Conservation (phyloP, 1,140 invertebrate species). For the Lordiphosa clarofinis region DNA sequence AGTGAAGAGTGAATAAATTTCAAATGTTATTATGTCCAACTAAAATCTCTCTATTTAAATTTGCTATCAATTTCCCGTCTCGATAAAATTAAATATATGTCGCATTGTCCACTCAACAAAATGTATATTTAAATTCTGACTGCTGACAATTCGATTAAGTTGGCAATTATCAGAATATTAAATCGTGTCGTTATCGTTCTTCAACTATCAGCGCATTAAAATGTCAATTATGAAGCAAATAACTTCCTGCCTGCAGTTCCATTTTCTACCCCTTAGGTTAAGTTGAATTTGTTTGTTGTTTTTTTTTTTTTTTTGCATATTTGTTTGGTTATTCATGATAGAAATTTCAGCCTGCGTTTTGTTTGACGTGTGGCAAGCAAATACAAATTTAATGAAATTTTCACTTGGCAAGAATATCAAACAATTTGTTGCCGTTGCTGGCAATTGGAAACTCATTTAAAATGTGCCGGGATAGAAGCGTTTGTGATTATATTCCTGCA, state of each 20-base stretch:
- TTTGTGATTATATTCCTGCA: slow-evolving; percentile 58
- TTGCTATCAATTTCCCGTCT: slow-evolving; percentile 7
- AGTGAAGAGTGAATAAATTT: not conserved
- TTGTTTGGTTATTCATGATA: slow-evolving; percentile 44
- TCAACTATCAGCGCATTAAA: slow-evolving; percentile 73
- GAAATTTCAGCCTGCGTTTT: slow-evolving; percentile 15
- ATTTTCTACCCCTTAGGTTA: slow-evolving; percentile 8
- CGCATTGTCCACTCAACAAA: slow-evolving; percentile 11
- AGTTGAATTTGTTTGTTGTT: slow-evolving; percentile 49
- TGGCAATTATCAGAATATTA: slow-evolving; percentile 76
- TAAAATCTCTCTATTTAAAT: slow-evolving; percentile 2
- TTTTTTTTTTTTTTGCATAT: slow-evolving; percentile 26
- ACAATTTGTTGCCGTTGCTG: slow-evolving; percentile 26
- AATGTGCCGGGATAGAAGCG: slow-evolving; percentile 35
- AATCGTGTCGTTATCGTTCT: slow-evolving; percentile 62
- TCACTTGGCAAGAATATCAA: slow-evolving; percentile 20
- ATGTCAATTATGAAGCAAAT: slow-evolving; percentile 66
- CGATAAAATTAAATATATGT: slow-evolving; percentile 39
- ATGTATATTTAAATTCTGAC: slow-evolving; percentile 19
- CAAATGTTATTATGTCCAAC: not conserved
- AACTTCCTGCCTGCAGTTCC: slow-evolving; percentile 25
- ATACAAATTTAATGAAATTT: slow-evolving; percentile 53
- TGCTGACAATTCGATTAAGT: slow-evolving; percentile 75
- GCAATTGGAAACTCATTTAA: slow-evolving; percentile 60
- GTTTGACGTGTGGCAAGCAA: slow-evolving; percentile 17